Conservation (phyloP, 2,888 invertebrate genomes). For the Limenitis arthemis region DNA sequence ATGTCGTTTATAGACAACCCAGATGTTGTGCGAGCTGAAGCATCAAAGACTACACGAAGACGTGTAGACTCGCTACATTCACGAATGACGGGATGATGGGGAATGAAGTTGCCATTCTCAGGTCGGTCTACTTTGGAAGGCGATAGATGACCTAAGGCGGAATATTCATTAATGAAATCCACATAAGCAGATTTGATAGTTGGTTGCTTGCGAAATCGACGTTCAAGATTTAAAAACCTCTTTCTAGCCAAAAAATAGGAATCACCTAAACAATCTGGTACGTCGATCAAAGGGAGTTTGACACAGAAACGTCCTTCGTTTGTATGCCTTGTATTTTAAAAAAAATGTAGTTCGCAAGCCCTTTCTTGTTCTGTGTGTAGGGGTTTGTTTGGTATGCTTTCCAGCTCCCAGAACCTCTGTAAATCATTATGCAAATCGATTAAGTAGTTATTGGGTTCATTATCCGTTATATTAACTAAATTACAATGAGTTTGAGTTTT, state of each 20-base stretch:
- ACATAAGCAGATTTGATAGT: constrained; percentile 9
- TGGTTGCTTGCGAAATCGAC: constrained; percentile 5
- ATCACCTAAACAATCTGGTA: constrained; percentile 11
- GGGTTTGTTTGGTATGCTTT: constrained; percentile 7
- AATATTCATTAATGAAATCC: not conserved
- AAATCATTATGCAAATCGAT: not conserved
- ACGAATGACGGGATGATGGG: constrained; percentile 23
- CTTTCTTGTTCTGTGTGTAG: constrained; percentile 9
- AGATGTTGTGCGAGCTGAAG: constrained; percentile 19
- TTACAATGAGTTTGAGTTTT: not conserved
- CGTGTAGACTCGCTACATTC: constrained; percentile 25
- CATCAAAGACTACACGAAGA: constrained; percentile 27
- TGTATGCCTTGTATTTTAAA: constrained; percentile 2
- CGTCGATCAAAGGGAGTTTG: constrained; percentile 10
- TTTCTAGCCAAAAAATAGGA: constrained; percentile 1
- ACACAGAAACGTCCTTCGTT: constrained; percentile 14
- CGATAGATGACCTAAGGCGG: not conserved
- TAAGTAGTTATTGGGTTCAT: not conserved
- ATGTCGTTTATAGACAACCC: constrained; percentile 25
- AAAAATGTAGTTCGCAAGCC: constrained; percentile 14
- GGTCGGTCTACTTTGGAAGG: constrained; percentile 1
- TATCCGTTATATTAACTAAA: not conserved
- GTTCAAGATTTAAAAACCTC: constrained; percentile 13
- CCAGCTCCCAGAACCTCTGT: constrained; percentile 14
- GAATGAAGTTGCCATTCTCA: constrained; percentile 14